These are phyloP conservation scores for Argyrosomus regius DNA, from an alignment of 2,797 vertebrate species.

Conservation along the genomic window DNA sequence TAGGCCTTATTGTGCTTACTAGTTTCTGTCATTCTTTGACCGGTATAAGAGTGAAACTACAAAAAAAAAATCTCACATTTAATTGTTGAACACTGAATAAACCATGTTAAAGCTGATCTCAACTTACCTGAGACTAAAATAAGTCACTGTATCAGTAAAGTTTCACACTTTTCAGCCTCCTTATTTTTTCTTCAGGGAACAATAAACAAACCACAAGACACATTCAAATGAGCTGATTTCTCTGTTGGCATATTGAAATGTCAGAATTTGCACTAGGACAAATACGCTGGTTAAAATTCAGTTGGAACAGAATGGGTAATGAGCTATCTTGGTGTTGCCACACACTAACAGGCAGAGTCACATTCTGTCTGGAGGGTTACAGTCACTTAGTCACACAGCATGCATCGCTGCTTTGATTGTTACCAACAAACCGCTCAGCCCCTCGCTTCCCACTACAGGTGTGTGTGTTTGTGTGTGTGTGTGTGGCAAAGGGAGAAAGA, in stretches of 20 bases:
- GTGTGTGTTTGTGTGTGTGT: conserved; percentile 26
- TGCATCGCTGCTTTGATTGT: conserved; percentile 73
- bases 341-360: conserved; percentile 58
- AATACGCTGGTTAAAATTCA: conserved; percentile 77
- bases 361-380: conserved; percentile 61
- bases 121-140: not conserved
- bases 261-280: conserved; percentile 88
- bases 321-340: conserved; percentile 75
- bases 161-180: conserved; percentile 33
- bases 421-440: conserved; percentile 40
- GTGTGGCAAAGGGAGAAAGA: not conserved
- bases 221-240: conserved; percentile 79
- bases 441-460: conserved; percentile 9
- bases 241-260: conserved; percentile 84
- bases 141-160: conserved; percentile 43
- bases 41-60: not conserved
- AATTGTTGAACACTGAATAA: not conserved
- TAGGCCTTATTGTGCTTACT: not conserved
- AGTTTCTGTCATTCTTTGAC: not conserved
- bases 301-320: conserved; percentile 79
- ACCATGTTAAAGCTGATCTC: not conserved
- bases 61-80: not conserved
- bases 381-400: conserved; percentile 72
- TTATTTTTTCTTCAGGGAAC: conserved; percentile 35
- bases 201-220: conserved; percentile 52